Evolutionary conservation across 2,113 vertebrate species (phyloP).

Genomic region (Telmatochromis brachygnathus): DNA sequence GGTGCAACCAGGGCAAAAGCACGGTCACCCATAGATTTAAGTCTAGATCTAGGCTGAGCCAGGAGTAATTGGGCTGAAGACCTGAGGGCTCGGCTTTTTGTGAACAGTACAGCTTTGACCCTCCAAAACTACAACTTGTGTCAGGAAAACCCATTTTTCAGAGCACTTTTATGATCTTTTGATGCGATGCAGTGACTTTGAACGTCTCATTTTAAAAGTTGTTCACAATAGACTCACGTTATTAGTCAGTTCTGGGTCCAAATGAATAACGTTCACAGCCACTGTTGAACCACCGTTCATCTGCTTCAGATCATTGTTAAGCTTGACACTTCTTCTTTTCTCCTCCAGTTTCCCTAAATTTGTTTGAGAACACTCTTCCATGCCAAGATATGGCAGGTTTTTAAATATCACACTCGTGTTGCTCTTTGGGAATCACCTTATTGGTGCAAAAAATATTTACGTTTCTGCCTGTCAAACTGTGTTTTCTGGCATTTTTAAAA

Average conservation of each 20-base stretch:
- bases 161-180: not conserved
- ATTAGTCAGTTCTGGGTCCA: not conserved
- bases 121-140: not conserved
- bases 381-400: fast-evolving
- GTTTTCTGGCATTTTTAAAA: not conserved
- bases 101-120: not conserved
- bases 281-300: not conserved
- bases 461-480: not conserved
- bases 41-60: too few species aligned
- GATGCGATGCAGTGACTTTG: not conserved
- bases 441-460: not conserved
- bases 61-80: too few species aligned
- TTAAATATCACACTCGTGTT: not conserved
- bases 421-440: not conserved
- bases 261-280: not conserved
- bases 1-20: too few species aligned
- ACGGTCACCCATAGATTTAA: too few species aligned
- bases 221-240: not conserved
- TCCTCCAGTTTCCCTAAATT: fast-evolving
- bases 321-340: not conserved
- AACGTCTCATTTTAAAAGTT: fast-evolving
- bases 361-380: not conserved
- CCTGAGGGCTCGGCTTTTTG: too few species aligned
- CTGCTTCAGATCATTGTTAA: not conserved
- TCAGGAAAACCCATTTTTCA: not conserved